Base-by-base conservation (phyloP, 2,888 invertebrate species). In the Drosophila kuntzei region DNA sequence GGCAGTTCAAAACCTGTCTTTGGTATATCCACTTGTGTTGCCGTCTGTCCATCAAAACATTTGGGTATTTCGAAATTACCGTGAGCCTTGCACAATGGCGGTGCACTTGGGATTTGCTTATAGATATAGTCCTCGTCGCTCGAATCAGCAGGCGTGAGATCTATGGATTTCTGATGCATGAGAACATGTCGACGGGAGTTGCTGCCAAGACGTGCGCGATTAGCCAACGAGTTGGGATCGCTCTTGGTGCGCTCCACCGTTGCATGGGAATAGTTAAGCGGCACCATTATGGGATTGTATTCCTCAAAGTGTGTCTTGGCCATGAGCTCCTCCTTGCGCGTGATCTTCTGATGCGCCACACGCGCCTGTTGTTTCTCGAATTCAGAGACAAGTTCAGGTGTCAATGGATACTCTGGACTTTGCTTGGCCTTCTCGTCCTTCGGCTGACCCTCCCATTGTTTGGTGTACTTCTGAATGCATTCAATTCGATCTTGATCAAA, bases 141-240 rank as follows among this genome's bases (percentile, higher is more conserved):
- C 0, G 96, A 96, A 91, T 96, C 97, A 0, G 96, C 96, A 4
- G 96, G 96, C 1, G 97, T 96, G 27, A 97, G 92, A 89, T 97
- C 97, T 65, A 97, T 96, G 0, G 96, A 96, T 89, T 97, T 96
- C 86, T 97, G 97, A 91, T 97, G 97, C 95, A 96, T 97, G 22
- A 97, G 91, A 27, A 96, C 94, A 91, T 96, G 95, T 16, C 96
- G 94, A n/a, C 96, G 94, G 3, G 95, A 95, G 87, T 94, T 95
- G 4, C 95, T 95, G 64, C 95, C 95, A 57, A 96, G 93, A 14
- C 96, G 94, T 68, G 95, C 95, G 61, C 96, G 93, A 80, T 95
- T 95, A 0, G 96, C 95, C 54, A 95, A 93, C 32, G 95, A 95
- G 90, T 96, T 96, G 0, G 97, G 97, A 93, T 97, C 97, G 85